Conservation (phyloP, 2,888 invertebrate genomes). For the Aplocera efformata region DNA sequence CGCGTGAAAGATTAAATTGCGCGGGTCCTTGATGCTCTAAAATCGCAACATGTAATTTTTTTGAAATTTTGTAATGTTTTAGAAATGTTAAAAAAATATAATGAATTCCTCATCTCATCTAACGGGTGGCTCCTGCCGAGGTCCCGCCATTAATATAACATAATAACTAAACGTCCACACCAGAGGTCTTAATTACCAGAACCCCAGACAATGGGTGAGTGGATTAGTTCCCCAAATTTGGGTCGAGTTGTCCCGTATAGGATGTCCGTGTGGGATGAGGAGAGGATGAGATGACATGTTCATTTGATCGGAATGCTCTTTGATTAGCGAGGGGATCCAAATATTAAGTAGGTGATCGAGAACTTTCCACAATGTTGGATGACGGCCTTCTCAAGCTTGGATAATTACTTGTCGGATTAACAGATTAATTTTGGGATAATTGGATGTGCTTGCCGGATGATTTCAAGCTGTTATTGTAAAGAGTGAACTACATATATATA, state of each 20-base stretch:
- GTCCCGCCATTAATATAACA: constrained; percentile 12
- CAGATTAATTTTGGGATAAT: constrained; percentile 6
- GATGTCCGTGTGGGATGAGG: constrained; percentile 15
- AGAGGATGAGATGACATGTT: constrained; percentile 26
- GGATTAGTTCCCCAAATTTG: constrained; percentile 23
- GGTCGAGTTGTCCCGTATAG: constrained; percentile 6
- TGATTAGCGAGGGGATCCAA: constrained; percentile 14
- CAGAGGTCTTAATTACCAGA: constrained; percentile 21
- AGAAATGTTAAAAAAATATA: too few species aligned
- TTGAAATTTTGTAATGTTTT: too few species aligned
- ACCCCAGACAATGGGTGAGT: constrained; percentile 29
- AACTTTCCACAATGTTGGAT: constrained; percentile 13
- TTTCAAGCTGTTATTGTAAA: too few species aligned
- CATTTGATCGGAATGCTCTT: constrained; percentile 26
- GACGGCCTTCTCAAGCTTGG: not conserved
- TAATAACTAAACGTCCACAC: constrained; percentile 12
- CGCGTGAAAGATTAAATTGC: too few species aligned
- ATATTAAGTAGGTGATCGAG: constrained; percentile 11
- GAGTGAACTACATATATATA: too few species aligned
- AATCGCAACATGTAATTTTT: too few species aligned
- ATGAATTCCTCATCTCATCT: too few species aligned
- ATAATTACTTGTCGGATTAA: constrained; percentile 11
- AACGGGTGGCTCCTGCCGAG: too few species aligned
- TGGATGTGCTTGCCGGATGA: not conserved
- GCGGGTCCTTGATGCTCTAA: too few species aligned